Conservation (phyloP, 2,888 invertebrate species). For the Nycteola revayana region DNA sequence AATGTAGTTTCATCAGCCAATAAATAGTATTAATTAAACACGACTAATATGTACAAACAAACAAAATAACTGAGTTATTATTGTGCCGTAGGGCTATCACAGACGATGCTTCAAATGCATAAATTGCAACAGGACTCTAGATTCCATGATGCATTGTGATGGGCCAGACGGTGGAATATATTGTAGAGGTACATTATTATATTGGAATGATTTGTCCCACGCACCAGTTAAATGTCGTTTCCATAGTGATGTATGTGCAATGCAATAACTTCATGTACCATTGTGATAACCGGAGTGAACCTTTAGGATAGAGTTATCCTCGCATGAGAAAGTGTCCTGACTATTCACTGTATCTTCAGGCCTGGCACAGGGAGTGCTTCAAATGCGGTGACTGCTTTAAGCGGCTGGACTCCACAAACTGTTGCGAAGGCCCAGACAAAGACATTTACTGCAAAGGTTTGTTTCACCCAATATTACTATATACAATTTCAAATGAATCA, state of each 20-base stretch:
- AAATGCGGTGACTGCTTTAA: slow-evolving; percentile 94
- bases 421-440: slow-evolving; percentile 96
- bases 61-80: slow-evolving; percentile 28
- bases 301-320: slow-evolving; percentile 42
- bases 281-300: slow-evolving; percentile 65
- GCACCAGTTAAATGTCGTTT: slow-evolving; percentile 30
- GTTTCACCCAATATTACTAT: slow-evolving; percentile 46
- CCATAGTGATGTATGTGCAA: slow-evolving; percentile 47
- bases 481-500: no score
- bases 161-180: slow-evolving; percentile 96
- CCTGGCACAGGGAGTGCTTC: slow-evolving; percentile 96
- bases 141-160: slow-evolving; percentile 95
- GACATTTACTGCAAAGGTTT: slow-evolving; percentile 98
- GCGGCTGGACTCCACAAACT: slow-evolving; percentile 94
- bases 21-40: no score
- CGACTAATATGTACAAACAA: slow-evolving; percentile 3
- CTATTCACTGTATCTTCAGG: slow-evolving; percentile 83
- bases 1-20: no score
- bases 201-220: slow-evolving; percentile 38
- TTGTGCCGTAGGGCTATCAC: slow-evolving; percentile 89
- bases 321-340: slow-evolving; percentile 64
- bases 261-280: slow-evolving; percentile 58
- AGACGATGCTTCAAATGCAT: slow-evolving; percentile 94
- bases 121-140: slow-evolving; percentile 91
- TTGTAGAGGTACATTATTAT: slow-evolving; percentile 89